A percentile compares a stretch with the other conserved stretches of the same genome.
These are phyloP conservation scores for Saccostrea glomerata DNA, from an alignment of 1,140 invertebrate species.

Conservation along the genomic window DNA sequence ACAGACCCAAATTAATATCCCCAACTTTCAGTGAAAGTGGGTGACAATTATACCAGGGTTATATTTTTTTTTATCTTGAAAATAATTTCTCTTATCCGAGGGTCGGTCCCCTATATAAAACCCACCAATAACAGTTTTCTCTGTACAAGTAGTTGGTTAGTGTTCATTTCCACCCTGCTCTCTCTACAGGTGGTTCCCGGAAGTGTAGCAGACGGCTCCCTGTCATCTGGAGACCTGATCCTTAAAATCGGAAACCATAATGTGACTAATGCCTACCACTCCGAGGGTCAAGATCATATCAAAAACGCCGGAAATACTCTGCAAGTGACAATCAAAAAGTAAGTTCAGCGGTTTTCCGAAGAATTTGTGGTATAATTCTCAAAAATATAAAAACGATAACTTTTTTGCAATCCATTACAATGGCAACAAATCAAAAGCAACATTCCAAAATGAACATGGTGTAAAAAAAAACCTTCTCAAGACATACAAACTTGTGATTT, in stretches of 20 bases:
- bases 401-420: too few relatives aligned
- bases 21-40: too few relatives aligned
- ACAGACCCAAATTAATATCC: too few relatives aligned
- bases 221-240: slow-evolving; percentile 92
- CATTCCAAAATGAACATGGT: too few relatives aligned
- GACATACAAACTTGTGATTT: too few relatives aligned
- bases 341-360: slow-evolving; percentile 45
- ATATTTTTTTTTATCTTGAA: too few relatives aligned
- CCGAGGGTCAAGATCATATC: slow-evolving; percentile 93
- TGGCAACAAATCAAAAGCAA: too few relatives aligned
- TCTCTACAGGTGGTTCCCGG: slow-evolving; percentile 74
- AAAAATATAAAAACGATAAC: too few relatives aligned
- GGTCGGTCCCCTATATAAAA: background rate
- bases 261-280: slow-evolving; percentile 90
- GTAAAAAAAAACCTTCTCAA: too few relatives aligned
- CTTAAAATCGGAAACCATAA: slow-evolving; percentile 94
- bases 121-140: too few relatives aligned
- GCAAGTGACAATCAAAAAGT: slow-evolving; percentile 76
- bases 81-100: background rate
- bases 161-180: background rate
- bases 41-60: too few relatives aligned
- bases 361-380: too few relatives aligned
- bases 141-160: background rate
- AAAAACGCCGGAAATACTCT: slow-evolving; percentile 84
- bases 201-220: slow-evolving; percentile 73